Conservation (phyloP, 2,888 invertebrate species). For the Cataglyphis altisquamis region DNA sequence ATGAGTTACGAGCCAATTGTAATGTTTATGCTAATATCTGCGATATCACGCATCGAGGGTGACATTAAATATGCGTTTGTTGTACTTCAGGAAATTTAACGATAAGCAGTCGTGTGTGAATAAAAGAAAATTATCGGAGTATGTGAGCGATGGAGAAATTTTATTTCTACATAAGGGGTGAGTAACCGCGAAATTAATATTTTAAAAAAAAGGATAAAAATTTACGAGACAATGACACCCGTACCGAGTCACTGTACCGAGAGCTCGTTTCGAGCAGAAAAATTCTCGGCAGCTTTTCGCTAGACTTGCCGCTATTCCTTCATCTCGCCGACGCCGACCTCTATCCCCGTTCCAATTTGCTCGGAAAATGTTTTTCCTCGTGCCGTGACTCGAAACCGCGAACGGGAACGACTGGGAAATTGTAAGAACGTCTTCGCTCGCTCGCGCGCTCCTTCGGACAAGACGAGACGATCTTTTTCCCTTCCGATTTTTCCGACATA, state of each 20-base stretch:
- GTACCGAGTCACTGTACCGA: slow-evolving; percentile 21
- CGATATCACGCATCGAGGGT: neutral
- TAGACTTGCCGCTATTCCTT: slow-evolving; percentile 58
- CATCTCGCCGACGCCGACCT: slow-evolving; percentile 66
- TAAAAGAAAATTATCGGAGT: neutral
- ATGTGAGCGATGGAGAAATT: neutral
- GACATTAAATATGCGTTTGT: neutral
- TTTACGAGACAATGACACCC: slow-evolving; percentile 10
- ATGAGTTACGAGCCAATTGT: slow-evolving; percentile 58
- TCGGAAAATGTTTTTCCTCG: slow-evolving; percentile 74
- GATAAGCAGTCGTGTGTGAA: neutral
- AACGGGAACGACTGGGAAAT: slow-evolving; percentile 68
- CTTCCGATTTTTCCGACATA: slow-evolving; percentile 13
- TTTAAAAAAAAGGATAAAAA: slow-evolving; percentile 6
- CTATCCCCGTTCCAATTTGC: slow-evolving; percentile 76
- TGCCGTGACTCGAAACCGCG: slow-evolving; percentile 60
- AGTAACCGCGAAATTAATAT: slow-evolving; percentile 24
- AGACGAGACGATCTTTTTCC: slow-evolving; percentile 41
- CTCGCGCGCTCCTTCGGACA: slow-evolving; percentile 27
- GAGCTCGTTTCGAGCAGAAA: slow-evolving; percentile 35
- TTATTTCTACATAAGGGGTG: neutral
- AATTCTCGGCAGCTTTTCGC: slow-evolving; percentile 55
- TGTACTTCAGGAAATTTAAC: neutral
- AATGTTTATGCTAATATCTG: slow-evolving; percentile 47
- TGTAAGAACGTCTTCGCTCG: slow-evolving; percentile 61